Evolutionary conservation across 2,888 invertebrate genomes (phyloP), one percentile per base, ranked within the genome.

Genomic region (Cyrtodaria siliqua): DNA sequence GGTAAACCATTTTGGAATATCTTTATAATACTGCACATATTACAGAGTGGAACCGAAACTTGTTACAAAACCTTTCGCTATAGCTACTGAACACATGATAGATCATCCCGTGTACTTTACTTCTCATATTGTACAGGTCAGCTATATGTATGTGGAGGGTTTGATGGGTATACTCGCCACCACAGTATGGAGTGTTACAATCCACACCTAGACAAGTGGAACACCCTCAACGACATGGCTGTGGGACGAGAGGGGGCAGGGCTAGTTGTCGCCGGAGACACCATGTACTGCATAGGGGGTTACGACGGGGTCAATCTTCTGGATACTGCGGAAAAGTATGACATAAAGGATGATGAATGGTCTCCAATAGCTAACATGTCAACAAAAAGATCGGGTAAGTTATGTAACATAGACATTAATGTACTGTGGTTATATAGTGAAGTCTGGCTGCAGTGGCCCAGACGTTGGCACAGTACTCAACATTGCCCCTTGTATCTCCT

Each of bases 111-210:
- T n/a, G n/a, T n/a, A n/a, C n/a, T n/a, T n/a, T n/a, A n/a, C n/a
- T n/a, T n/a, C n/a, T n/a, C n/a, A n/a, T n/a, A n/a, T n/a, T n/a
- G n/a, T n/a, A 0, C 83, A 92, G 92, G 91, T 55, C 85, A 86
- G 74, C 87, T 92, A 8, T 92, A 92, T 82, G 92, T 92, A 26
- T 92, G 91, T 85, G 92, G 92, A 18, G 92, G 92, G 0, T 92
- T 92, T 84, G 92, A 92, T 79, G 92, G 92, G 14, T 87, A 89
- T 55, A 86, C 87, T 16, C 84, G 92, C 4, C 91, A 92, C 78
- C 88, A 89, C 14, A 91, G 90, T 66, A 89, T 92, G 87, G 92
- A 92, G 77, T 84, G 90, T 23, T 92, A 92, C 70, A 89, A 91
- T 78, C 91, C 92, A 3, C 63, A 67, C 24, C 83, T 86, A 8